These are phyloP conservation scores for Pipra filicauda DNA, from an alignment of 2,113 vertebrate genomes.

Conservation along the genomic window DNA sequence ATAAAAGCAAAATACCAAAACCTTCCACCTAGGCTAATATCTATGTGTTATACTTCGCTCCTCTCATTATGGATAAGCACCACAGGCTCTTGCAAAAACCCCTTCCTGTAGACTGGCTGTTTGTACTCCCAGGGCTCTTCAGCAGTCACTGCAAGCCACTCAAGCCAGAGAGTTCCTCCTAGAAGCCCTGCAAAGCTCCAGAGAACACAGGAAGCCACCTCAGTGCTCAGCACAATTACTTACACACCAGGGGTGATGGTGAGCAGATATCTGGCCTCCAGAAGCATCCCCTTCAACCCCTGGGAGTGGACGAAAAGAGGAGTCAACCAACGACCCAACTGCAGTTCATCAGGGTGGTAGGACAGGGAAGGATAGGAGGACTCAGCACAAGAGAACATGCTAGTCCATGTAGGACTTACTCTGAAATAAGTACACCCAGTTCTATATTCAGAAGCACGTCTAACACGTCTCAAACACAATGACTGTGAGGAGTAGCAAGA, in stretches of 20 bases:
- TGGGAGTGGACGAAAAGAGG: neutral
- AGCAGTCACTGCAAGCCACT: neutral
- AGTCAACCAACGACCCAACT: neutral
- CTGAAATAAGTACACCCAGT: neutral
- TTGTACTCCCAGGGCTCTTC: neutral
- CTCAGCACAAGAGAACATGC: neutral
- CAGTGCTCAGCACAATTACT: neutral
- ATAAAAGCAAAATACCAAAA: neutral
- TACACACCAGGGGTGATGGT: neutral
- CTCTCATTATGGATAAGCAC: neutral
- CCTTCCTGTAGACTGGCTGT: neutral
- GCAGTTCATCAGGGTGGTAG: rapidly evolving
- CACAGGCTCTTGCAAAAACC: neutral
- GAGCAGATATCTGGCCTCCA: neutral
- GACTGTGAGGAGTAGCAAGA: rapidly evolving
- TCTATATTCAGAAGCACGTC: neutral
- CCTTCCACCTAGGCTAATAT: neutral
- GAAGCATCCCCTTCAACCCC: neutral
- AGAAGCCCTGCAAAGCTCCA: neutral
- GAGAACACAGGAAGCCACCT: neutral
- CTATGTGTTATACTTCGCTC: neutral
- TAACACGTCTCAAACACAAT: neutral
- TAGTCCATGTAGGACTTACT: rapidly evolving
- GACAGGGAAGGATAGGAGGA: neutral
- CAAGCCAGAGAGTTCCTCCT: neutral